Evolutionary conservation across 2,888 invertebrate genomes (phyloP), one percentile per base, ranked within the genome.

Genomic region (Dione vanillae): DNA sequence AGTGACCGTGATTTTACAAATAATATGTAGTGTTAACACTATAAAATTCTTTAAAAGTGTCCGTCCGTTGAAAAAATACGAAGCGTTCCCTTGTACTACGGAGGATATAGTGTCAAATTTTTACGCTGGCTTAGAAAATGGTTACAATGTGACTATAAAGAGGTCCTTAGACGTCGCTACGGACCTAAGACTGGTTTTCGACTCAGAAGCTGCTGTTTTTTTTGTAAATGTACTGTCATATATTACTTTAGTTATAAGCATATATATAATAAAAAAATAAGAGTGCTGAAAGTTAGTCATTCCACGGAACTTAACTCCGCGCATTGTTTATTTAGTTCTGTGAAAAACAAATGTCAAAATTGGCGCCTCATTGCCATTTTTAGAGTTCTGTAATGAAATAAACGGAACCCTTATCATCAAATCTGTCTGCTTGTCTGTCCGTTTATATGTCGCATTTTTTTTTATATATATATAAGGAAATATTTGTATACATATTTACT

Each of bases 131-230:
- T 51, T 74, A 40, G 19, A 41, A 43, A 14, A 27, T 20, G 74
- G 74, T 37, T 74, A 74, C 41, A 74, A 74, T 52, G 41, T 74
- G 54, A 74, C 66, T 0, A 62, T 74, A 37, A 61, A 65, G 20
- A 67, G 59, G 19, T 43, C 59, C 0, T 45, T 74, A 7, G 43
- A n/a, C 5, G 9, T 65, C 12, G 69, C 59, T 12, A 71, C 69
- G n/a, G 47, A 58, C 10, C 20, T 74, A 10, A 52, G 52, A 43
- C 27, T 74, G 20, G 64, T 27, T 43, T 71, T 74, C 27, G 74
- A 74, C 52, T 67, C 71, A 6, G 65, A 65, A 65, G 71, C 71
- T 11, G 71, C 61, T 6, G 35, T 74, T 11, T 27, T 67, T 14
- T 16, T 65, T 52, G 74, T 74, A 40, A 56, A n/a, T 69, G 64